Evolutionary conservation across 92 coral and sea anemone genomes (phyloP), one percentile per base, ranked within the genome.

Genomic region (Diadumene lineata): DNA sequence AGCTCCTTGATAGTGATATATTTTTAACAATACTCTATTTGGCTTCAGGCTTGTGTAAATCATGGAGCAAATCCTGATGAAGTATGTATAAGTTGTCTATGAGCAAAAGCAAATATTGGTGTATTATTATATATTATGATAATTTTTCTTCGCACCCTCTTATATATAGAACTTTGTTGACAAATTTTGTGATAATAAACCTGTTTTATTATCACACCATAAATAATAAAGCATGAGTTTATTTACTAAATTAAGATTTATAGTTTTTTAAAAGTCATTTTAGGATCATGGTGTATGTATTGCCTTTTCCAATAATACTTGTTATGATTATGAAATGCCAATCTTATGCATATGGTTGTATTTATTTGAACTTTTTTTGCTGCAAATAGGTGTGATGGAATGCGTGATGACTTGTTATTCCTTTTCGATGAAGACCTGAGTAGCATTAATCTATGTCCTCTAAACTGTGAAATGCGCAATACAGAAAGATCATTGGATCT

Each of bases 61-160:
- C 69, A 64, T 64, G 69, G 69, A 4, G 69, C 69, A 28, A 32
- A 64, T 19, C 69, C 69, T 19, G 69, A 64, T 38, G 69, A 64
- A 38, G 69, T 38, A 64, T 64, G 69, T 23, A 7, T 64, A 19
- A 6, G 31, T 32, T 64, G 69, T 32, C 27, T 64, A 32, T n/a
- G 69, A 26, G n/a, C 69, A 2, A 64, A 64, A 64, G 43, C 43
- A 0, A 64, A 44, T 44, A 44, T 44, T 8, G 51, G 51, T 8
- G 17, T 9, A 17, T 44, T 44, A 44, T 9, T 44, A 8, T 44
- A 9, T 44, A n/a, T n/a, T n/a, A n/a, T n/a, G n/a, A n/a, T n/a
- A n/a, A n/a, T n/a, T n/a, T n/a, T n/a, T n/a, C n/a, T n/a, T n/a
- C n/a, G n/a, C n/a, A n/a, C n/a, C n/a, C n/a, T n/a, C n/a, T n/a